Percentiles rank a stretch among this genome's conserved stretches.
Conservation (phyloP, 1,140 invertebrate genomes). For the Pseudomyrmex gracilis region DNA sequence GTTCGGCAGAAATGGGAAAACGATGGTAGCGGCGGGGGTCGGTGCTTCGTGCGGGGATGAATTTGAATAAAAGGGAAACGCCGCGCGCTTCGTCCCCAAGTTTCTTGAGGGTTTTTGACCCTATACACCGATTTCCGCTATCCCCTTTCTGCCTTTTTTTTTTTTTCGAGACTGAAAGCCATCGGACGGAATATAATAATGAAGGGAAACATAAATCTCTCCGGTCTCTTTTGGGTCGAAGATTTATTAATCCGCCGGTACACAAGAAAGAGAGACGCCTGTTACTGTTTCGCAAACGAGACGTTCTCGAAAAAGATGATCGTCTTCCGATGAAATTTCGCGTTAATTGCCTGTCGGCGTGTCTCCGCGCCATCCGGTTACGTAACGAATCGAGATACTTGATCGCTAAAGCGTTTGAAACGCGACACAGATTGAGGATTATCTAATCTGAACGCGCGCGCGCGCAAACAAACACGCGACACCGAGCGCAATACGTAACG, state of each 20-base stretch:
- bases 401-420: background rate
- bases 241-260: constrained; percentile 24
- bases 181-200: constrained; percentile 19
- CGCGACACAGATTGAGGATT: background rate
- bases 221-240: background rate
- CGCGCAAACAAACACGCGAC: no score
- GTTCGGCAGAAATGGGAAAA: constrained; percentile 13
- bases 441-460: background rate
- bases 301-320: background rate
- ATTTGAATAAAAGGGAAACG: constrained; percentile 53
- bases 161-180: constrained; percentile 28
- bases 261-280: background rate
- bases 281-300: no score
- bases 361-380: background rate
- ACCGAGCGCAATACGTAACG: background rate
- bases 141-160: background rate
- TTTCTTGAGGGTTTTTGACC: background rate
- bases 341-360: background rate
- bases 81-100: background rate
- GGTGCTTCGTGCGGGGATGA: constrained; percentile 16
- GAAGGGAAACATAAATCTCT: constrained; percentile 30
- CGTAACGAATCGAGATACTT: constrained; percentile 3
- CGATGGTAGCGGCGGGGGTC: background rate
- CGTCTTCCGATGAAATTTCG: background rate
- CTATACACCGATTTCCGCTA: constrained; percentile 27